These are phyloP conservation scores for Meloidogyne floridensis DNA, from an alignment of 1,140 invertebrate genomes.

Conservation along the genomic window DNA sequence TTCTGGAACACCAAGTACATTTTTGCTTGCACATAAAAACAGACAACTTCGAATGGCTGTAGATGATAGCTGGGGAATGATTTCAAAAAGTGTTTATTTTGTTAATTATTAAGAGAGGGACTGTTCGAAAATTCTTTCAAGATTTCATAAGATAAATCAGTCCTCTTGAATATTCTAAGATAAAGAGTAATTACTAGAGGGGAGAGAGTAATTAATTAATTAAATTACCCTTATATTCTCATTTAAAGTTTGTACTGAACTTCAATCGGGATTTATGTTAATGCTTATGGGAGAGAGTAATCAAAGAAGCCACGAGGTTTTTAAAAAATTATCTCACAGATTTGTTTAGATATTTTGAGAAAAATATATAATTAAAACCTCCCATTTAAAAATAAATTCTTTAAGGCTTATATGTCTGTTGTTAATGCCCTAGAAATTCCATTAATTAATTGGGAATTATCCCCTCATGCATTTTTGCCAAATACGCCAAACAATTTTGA, in stretches of 20 bases:
- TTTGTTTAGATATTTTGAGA: too few species aligned
- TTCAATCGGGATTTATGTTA: slow-evolving; percentile 57
- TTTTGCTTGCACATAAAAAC: slow-evolving; percentile 48
- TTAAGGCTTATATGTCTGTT: slow-evolving; percentile 46
- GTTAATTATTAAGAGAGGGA: too few species aligned
- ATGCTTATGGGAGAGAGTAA: slow-evolving; percentile 52
- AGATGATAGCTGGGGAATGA: slow-evolving; percentile 56
- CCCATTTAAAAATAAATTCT: too few species aligned
- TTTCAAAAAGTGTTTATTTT: slow-evolving; percentile 40
- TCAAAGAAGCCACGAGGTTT: slow-evolving; percentile 40
- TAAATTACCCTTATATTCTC: too few species aligned
- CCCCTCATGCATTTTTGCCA: slow-evolving; percentile 9
- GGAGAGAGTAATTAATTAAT: too few species aligned
- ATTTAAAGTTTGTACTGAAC: slow-evolving; percentile 49
- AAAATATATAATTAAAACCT: too few species aligned
- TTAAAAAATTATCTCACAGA: too few species aligned
- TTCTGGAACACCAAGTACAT: slow-evolving; percentile 25
- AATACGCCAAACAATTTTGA: slow-evolving; percentile 56
- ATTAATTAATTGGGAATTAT: slow-evolving; percentile 50
- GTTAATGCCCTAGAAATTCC: slow-evolving; percentile 54
- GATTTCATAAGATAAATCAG: too few species aligned
- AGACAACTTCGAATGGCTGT: slow-evolving; percentile 41
- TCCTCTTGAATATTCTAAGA: too few species aligned
- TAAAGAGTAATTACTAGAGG: too few species aligned
- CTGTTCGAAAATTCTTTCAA: too few species aligned